phyloP scores from a whole-genome alignment of 2,888 invertebrate genomes.

The Ichneumon xanthorius region DNA sequence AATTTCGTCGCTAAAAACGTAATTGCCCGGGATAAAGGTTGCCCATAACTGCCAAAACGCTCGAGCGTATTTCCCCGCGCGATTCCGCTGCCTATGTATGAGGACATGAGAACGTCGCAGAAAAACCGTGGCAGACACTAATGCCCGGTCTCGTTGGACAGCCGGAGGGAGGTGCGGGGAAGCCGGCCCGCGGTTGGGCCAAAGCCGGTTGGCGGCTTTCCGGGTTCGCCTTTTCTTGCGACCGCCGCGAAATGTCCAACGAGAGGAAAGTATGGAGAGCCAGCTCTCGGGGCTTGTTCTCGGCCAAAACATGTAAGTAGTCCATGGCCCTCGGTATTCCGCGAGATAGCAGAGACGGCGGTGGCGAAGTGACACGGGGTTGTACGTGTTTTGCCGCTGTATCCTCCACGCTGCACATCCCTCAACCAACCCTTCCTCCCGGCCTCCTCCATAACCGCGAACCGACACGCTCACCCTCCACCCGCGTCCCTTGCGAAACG shows the following conservation, averaged over 20 bases:
- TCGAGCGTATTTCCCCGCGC: conserved; percentile 20
- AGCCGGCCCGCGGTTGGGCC: not conserved
- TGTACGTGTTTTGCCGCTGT: conserved; percentile 65
- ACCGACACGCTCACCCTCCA: conserved; percentile 31
- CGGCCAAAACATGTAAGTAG: conserved; percentile 67
- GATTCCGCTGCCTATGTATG: conserved; percentile 6
- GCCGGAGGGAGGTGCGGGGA: conserved; percentile 1
- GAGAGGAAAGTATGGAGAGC: conserved; percentile 45
- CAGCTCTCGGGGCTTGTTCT: conserved; percentile 50
- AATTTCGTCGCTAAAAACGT: conserved; percentile 31
- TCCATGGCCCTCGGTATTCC: conserved; percentile 58
- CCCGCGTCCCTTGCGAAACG: not conserved
- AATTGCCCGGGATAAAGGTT: conserved; percentile 47
- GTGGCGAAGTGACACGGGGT: conserved; percentile 72
- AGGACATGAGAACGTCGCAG: conserved; percentile 13
- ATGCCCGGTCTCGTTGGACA: conserved; percentile 51
- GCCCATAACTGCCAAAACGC: conserved; percentile 41
- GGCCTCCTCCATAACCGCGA: conserved; percentile 26
- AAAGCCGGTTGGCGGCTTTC: conserved; percentile 45
- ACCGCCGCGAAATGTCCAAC: conserved; percentile 55
- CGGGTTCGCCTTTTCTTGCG: conserved; percentile 56
- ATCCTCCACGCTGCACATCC: conserved; percentile 17
- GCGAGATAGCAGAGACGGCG: conserved; percentile 64
- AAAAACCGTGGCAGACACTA: conserved; percentile 54
- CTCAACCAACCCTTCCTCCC: not conserved